Percentiles rank a stretch among this genome's conserved stretches.
Evolutionary conservation across 2,113 vertebrate genomes (phyloP).

Genomic region (Thomomys bottae): DNA sequence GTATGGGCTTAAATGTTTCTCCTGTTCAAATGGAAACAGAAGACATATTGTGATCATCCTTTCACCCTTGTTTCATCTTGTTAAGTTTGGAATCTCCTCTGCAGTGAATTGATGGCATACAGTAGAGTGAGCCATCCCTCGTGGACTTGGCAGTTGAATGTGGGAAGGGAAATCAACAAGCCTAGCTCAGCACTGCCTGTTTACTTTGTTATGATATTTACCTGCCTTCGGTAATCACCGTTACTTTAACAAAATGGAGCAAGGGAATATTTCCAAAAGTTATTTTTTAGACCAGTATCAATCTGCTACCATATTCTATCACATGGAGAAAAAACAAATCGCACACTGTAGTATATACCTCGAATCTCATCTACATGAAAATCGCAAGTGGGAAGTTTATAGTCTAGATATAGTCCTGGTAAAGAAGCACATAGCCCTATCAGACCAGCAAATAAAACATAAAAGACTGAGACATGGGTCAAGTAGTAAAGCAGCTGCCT

Average conservation of each 20-base stretch:
- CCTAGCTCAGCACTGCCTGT: not conserved
- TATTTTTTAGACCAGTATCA: not conserved
- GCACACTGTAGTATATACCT: too few relatives aligned
- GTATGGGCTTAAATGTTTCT: not conserved
- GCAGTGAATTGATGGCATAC: not conserved
- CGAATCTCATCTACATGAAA: too few relatives aligned
- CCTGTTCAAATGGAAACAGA: not conserved
- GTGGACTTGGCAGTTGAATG: not conserved
- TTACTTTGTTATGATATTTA: not conserved
- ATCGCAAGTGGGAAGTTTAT: too few relatives aligned
- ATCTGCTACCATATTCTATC: not conserved
- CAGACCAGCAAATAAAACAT: too few relatives aligned
- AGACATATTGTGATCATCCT: not conserved
- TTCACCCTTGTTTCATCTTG: not conserved
- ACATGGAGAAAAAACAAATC: not conserved
- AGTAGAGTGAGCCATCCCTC: not conserved
- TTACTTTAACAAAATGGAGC: not conserved
- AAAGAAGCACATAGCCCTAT: too few relatives aligned
- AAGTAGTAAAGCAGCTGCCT: too few relatives aligned
- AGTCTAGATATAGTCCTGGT: too few relatives aligned
- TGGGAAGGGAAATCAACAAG: not conserved
- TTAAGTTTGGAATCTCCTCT: not conserved
- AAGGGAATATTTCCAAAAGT: not conserved
- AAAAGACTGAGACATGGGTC: too few relatives aligned
- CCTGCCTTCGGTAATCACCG: not conserved